Conservation (phyloP, 2,113 vertebrate species). For the Trematocara macrostoma region DNA sequence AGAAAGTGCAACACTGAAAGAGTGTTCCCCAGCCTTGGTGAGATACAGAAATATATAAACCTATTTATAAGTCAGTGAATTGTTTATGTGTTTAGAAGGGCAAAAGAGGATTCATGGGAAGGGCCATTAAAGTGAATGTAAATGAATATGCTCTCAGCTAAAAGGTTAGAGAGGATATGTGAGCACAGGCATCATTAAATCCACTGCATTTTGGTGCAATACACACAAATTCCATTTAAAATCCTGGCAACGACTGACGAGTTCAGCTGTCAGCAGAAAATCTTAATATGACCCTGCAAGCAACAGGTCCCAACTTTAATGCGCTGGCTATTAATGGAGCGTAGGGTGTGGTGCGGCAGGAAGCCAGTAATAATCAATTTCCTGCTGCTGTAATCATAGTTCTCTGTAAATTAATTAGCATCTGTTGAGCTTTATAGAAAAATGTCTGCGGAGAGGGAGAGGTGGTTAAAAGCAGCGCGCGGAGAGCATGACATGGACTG, state of each 20-base stretch:
- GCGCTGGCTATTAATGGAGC: conserved; percentile 45
- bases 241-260: not conserved
- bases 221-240: conserved; percentile 11
- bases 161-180: conserved; percentile 28
- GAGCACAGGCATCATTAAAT: not conserved
- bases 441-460: conserved; percentile 6
- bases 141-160: not conserved
- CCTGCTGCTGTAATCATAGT: conserved; percentile 66
- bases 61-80: conserved; percentile 25
- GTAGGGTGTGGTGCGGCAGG: conserved; percentile 37
- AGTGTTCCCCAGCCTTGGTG: not conserved
- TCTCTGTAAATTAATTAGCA: conserved; percentile 64
- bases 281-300: conserved; percentile 13
- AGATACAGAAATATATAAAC: conserved; percentile 21
- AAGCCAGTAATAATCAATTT: conserved; percentile 68
- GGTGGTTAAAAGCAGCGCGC: not conserved
- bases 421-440: conserved; percentile 35
- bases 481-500: not conserved
- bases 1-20: not conserved
- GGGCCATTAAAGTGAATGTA: not conserved
- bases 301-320: conserved; percentile 55
- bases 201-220: not conserved
- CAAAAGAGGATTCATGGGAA: conserved; percentile 2
- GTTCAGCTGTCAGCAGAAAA: not conserved
- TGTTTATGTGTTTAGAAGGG: conserved; percentile 15